Evolutionary conservation across 2,113 vertebrate genomes (phyloP).

Genomic region (Narcine bancroftii): DNA sequence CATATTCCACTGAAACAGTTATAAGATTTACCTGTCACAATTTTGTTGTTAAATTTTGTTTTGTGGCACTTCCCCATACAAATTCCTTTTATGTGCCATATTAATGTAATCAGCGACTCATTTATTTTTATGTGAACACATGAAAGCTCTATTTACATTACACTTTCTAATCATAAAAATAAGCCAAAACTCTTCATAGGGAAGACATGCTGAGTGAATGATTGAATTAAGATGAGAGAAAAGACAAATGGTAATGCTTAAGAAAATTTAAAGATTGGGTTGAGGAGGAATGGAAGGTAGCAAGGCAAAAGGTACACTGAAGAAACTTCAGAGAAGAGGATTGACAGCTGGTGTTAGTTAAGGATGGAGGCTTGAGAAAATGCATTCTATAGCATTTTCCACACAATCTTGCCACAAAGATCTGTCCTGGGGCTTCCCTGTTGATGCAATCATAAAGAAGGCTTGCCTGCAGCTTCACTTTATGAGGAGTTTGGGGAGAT

Average conservation of each 20-base stretch:
- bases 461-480: too few relatives aligned
- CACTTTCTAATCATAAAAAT: neutral
- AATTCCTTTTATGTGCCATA: neutral
- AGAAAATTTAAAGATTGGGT: neutral
- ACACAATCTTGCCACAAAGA: too few relatives aligned
- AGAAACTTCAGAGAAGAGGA: too few relatives aligned
- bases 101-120: neutral
- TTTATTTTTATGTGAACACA: constrained; percentile 3
- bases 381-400: too few relatives aligned
- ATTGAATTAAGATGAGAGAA: neutral
- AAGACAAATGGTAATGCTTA: neutral
- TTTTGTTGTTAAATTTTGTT: neutral
- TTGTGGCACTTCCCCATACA: neutral
- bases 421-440: too few relatives aligned
- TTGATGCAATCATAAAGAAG: too few relatives aligned
- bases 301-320: too few relatives aligned
- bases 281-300: too few relatives aligned
- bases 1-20: neutral
- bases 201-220: neutral
- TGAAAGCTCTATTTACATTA: neutral
- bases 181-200: neutral
- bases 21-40: neutral
- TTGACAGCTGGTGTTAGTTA: too few relatives aligned
- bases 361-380: too few relatives aligned
- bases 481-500: too few relatives aligned